Evolutionary conservation across 2,888 invertebrate species (phyloP).

Genomic region (Priocnemis perturbator): DNA sequence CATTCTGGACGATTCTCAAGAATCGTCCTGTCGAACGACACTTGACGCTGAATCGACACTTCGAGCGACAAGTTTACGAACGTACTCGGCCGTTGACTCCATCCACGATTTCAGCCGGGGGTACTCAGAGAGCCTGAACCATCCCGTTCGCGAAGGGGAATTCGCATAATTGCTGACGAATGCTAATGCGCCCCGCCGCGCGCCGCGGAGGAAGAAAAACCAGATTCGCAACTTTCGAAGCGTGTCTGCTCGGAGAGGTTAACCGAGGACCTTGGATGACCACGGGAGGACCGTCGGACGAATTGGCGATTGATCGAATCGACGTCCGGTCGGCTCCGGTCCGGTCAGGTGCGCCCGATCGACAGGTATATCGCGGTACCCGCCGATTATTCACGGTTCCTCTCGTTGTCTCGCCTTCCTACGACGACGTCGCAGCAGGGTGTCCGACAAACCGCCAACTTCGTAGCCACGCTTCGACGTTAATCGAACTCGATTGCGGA

Average conservation of each 20-base stretch:
- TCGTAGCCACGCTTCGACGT: conserved; percentile 20
- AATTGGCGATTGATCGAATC: not conserved
- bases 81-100: conserved; percentile 47
- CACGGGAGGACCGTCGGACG: not conserved
- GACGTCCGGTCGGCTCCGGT: not conserved
- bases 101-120: conserved; percentile 1
- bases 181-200: conserved; percentile 54
- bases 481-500: conserved; percentile 40
- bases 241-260: conserved; percentile 29
- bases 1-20: conserved; percentile 27
- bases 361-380: conserved; percentile 12
- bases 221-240: conserved; percentile 58
- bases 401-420: conserved; percentile 1
- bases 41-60: conserved; percentile 29
- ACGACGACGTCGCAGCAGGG: conserved; percentile 28
- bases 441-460: conserved; percentile 1
- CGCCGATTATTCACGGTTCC: conserved; percentile 28
- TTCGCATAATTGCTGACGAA: conserved; percentile 60
- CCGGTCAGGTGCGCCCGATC: conserved; percentile 14
- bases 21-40: conserved; percentile 25
- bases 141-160: conserved; percentile 41
- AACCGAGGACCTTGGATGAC: conserved; percentile 3
- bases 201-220: conserved; percentile 54
- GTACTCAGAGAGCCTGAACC: conserved; percentile 23
- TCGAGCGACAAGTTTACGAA: conserved; percentile 41